Evolutionary conservation across 2,888 invertebrate genomes (phyloP).

Genomic region (Parasteatoda lunata): DNA sequence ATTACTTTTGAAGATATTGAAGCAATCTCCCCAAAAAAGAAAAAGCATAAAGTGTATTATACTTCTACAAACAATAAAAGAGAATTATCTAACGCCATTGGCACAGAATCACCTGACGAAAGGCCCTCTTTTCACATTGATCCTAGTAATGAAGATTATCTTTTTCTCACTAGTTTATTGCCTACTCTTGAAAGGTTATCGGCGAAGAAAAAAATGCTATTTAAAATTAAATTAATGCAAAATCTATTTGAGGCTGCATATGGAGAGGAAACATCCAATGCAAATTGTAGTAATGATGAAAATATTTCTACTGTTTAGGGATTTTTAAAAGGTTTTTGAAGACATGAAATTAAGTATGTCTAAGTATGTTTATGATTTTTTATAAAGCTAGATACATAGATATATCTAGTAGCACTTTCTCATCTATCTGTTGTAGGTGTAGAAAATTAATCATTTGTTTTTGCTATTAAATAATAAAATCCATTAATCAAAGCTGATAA

Average conservation of each 20-base stretch:
- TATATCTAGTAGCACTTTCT: too few species aligned
- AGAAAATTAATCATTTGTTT: too few species aligned
- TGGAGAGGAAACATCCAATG: not conserved
- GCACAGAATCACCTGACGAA: not conserved
- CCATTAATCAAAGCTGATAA: too few species aligned
- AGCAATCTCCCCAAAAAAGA: conserved; percentile 1
- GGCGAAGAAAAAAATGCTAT: conserved; percentile 19
- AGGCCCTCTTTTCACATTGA: not conserved
- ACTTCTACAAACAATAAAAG: not conserved
- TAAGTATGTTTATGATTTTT: too few species aligned
- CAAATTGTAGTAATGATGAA: not conserved
- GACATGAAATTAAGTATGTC: too few species aligned
- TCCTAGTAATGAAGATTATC: conserved; percentile 24
- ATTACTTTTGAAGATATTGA: not conserved
- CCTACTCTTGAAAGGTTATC: conserved; percentile 33
- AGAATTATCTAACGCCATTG: not conserved
- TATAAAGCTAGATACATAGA: too few species aligned
- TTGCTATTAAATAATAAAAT: too few species aligned
- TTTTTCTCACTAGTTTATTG: conserved; percentile 31
- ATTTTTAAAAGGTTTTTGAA: not conserved
- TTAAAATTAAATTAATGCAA: conserved; percentile 36
- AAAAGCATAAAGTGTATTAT: not conserved
- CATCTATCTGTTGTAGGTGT: too few species aligned
- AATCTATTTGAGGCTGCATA: conserved; percentile 19
- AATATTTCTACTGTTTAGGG: not conserved